Percentiles rank a stretch among this genome's conserved stretches.
Conservation (phyloP, 1,140 invertebrate genomes). For the Helicoverpa zea region DNA sequence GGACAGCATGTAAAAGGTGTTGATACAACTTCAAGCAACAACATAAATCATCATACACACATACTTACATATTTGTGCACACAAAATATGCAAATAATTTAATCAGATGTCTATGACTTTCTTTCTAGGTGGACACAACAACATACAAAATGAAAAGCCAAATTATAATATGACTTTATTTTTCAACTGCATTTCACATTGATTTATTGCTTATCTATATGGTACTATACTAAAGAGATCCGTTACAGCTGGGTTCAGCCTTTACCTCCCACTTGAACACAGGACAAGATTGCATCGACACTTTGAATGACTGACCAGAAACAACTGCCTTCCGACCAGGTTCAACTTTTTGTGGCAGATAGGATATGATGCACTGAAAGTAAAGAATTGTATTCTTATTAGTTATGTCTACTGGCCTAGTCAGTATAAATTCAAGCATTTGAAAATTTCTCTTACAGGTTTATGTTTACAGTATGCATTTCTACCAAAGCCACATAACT, state of each 20-base stretch:
- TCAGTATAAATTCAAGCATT: too few relatives aligned
- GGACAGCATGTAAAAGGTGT: constrained; percentile 4
- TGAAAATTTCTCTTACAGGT: too few relatives aligned
- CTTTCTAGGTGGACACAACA: not conserved
- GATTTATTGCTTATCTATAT: constrained; percentile 21
- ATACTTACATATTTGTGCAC: too few relatives aligned
- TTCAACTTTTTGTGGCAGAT: constrained; percentile 79
- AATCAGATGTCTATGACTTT: not conserved
- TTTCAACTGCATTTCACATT: constrained; percentile 15
- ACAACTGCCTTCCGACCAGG: constrained; percentile 81
- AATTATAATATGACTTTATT: constrained; percentile 15
- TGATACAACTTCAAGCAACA: too few relatives aligned
- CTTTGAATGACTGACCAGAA: constrained; percentile 80
- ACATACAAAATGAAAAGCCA: not conserved
- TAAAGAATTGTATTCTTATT: too few relatives aligned
- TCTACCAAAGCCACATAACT: too few relatives aligned
- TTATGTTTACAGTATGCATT: too few relatives aligned
- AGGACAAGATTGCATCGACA: constrained; percentile 72
- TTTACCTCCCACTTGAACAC: constrained; percentile 82
- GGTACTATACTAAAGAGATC: constrained; percentile 71
- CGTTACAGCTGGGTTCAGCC: constrained; percentile 74
- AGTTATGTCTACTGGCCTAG: too few relatives aligned
- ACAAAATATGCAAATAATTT: too few relatives aligned
- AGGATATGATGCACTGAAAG: constrained; percentile 84
- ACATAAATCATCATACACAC: too few relatives aligned